Base-by-base conservation (phyloP, 2,797 vertebrate species). In the Girardinus metallicus region DNA sequence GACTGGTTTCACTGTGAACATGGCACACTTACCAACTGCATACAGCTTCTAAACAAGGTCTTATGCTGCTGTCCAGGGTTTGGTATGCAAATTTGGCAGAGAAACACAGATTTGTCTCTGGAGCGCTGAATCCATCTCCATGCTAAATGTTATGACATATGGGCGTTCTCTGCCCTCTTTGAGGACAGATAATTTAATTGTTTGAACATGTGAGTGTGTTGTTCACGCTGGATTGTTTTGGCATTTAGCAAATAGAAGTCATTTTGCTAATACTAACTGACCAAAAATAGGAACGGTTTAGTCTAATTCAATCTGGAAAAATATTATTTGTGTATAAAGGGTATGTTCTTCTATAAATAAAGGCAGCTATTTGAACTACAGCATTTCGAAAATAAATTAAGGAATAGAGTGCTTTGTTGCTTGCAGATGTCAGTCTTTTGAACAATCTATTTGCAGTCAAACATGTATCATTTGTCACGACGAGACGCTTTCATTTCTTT, bases 401-500 rank as follows among this genome's bases (percentile, higher is more conserved):
- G 74, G 53, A 73, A 29, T 5, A 1, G 36, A 53, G 36, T 78
- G 77, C 21, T 46, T 16, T 29, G 83, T 57, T 46, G 62, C 49
- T 57, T 77, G 44, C 72, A 74, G 64, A 39, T 64, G 21, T 71
- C 41, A 43, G 12, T 75, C 36, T 31, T n/a, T 34, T 80, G 53
- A 80, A 62, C 26, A 78, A 82, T 81, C 75, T 82, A 85, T 76
- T 82, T 78, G 73, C 73, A 53, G 47, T 85, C 47, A 80, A 82
- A 88, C 62, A 57, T 71, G 74, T 64, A 43, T 49, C 73, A 57
- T 77, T 55, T 23, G 1, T 83, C 79, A 81, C 13, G 13, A 81
- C 60, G 31, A 83, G 80, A 77, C 1, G 26, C 46, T 62, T 80
- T 77, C n/a, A 39, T 82, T 81, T 62, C 43, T 87, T 47, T 82